phyloP scores from a whole-genome alignment of 2,888 invertebrate genomes.

The Strigamia transsilvanica region DNA sequence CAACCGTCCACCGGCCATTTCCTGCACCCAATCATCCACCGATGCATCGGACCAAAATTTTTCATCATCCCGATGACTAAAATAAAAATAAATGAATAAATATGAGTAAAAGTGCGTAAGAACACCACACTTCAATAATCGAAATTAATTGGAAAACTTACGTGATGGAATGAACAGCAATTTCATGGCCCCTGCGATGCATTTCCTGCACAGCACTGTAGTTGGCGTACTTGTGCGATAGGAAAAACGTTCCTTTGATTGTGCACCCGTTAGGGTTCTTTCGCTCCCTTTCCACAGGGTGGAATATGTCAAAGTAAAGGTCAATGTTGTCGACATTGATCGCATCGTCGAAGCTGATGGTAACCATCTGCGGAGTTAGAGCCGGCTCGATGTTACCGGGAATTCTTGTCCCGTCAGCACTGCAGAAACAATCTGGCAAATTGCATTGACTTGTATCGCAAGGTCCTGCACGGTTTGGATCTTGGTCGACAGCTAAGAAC shows the following conservation, averaged over 20 bases:
- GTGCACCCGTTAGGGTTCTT: slow-evolving; percentile 63
- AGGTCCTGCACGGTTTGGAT: slow-evolving; percentile 62
- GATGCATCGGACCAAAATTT: slow-evolving; percentile 87
- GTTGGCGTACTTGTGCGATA: slow-evolving; percentile 62
- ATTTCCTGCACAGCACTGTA: slow-evolving; percentile 63
- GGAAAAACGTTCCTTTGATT: slow-evolving; percentile 62
- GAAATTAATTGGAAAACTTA: slow-evolving; percentile 62
- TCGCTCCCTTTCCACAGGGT: slow-evolving; percentile 56
- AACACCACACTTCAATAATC: neutral
- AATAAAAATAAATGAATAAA: slow-evolving; percentile 41
- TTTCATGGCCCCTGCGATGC: slow-evolving; percentile 83
- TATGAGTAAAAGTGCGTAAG: neutral
- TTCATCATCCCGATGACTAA: slow-evolving; percentile 81
- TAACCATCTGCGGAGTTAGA: slow-evolving; percentile 62
- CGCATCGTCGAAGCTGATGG: slow-evolving; percentile 63
- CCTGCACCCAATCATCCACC: slow-evolving; percentile 92
- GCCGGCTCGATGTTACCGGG: slow-evolving; percentile 61
- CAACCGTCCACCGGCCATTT: slow-evolving; percentile 90
- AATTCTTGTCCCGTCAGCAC: slow-evolving; percentile 62
- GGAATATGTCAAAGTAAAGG: slow-evolving; percentile 62
- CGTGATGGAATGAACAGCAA: slow-evolving; percentile 88
- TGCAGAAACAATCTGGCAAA: slow-evolving; percentile 63
- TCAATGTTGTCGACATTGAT: slow-evolving; percentile 63
- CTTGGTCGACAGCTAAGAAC: slow-evolving; percentile 60
- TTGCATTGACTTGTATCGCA: slow-evolving; percentile 61